Evolutionary conservation across 2,888 invertebrate species (phyloP), one percentile per base, ranked within the genome.

Genomic region (Monopis laevigella): DNA sequence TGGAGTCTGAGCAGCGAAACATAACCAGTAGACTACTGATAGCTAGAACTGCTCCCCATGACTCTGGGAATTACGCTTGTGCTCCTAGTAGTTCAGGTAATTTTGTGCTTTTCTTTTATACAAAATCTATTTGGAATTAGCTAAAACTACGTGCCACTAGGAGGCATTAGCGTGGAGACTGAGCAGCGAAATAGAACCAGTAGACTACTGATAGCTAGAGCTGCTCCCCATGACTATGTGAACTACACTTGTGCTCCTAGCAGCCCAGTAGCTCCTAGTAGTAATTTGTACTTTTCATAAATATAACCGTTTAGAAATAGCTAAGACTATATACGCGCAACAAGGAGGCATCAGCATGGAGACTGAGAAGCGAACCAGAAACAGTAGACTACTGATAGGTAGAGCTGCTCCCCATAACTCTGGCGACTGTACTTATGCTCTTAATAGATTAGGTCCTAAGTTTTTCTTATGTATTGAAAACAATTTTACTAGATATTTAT

Each of bases 31-130:
- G 92, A 55, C 84, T 94, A 52, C 84, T 93, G 56, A 92, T 94
- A 58, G 90, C 93, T 43, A 88, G 92, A 51, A 94, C 93, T 42
- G 86, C 90, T 49, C 87, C 92, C 42, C 85, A 88, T 45, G 93
- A 93, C 82, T 92, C 89, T 40, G 94, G 94, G 55, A 93, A 93
- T 83, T 94, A 94, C 71, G 94, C 93, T 34, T 94, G 94, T 70
- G 88, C 90, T 53, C 93, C 94, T 43, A 89, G 89, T 62, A 90
- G 90, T 65, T 89, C 90, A 54, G 86, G 86, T 86, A 51, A 17
- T 87, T 56, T 80, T 90, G 54, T 86, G n/a, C n/a, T n/a, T n/a
- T n/a, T n/a, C n/a, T n/a, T n/a, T n/a, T n/a, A n/a, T n/a, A n/a
- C n/a, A n/a, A n/a, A n/a, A n/a, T n/a, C n/a, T n/a, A n/a, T n/a